Base-by-base conservation (phyloP, 2,888 invertebrate genomes). In the Antheraea yamamai region DNA sequence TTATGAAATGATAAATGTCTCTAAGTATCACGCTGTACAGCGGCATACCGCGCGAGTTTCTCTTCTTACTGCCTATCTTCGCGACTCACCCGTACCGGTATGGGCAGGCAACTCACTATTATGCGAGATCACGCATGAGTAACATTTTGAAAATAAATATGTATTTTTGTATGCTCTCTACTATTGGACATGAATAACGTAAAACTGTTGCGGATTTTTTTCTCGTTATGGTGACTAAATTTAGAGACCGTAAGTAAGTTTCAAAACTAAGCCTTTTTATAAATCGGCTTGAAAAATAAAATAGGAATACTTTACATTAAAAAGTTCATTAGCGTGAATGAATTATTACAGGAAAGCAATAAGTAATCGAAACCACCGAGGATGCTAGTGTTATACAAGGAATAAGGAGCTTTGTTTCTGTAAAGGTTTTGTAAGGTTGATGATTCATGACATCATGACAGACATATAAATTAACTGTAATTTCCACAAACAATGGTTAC, bases 1-100 rank as follows among this genome's bases (percentile, higher is more conserved):
- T 68, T 68, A 68, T n/a, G 70, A 70, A 70, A 70, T 70, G n/a
- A 74, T 80, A 75, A 77, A 76, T 75, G 76, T 16, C 75, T 77
- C 71, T 26, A 68, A 74, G 75, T 76, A 72, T 73, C 58, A 75
- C 77, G 79, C 75, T 77, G 26, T 30, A 30, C 16, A 68, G 66
- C 66, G 64, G 64, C 64, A 66, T 66, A 30, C 64, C 70, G n/a
- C 39, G 39, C 35, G 16, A 70, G 70, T n/a, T 70, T 39, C 70
- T 39, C 70, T 39, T 12, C 16, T 30, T 30, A 30, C 30, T 16
- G 66, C 20, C n/a, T 76, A 79, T 80, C 73, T 77, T 77, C 75
- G 75, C 78, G 70, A 39, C 70, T 10, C 39, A n/a, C n/a, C 39
- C 26, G 30, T 12, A 26, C n/a, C 12, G 39, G 68, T 39, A 23